phyloP scores from a whole-genome alignment of 2,113 vertebrate species.

The Casuarius casuarius region DNA sequence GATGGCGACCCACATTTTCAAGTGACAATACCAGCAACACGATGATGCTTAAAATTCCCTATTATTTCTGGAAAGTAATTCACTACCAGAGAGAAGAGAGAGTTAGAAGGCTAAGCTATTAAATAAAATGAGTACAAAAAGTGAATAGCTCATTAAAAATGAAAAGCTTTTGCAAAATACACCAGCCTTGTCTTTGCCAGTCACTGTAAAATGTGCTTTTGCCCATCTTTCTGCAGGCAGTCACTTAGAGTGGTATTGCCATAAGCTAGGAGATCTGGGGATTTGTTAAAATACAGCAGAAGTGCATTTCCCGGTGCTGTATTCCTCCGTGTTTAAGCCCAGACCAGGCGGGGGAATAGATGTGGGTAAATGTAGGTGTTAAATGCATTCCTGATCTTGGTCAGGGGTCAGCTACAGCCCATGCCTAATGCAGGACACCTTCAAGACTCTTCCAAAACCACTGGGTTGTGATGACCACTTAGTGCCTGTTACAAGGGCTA shows the following conservation, averaged over 20 bases:
- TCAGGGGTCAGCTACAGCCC: not conserved
- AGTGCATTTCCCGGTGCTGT: not conserved
- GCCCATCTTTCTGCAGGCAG: rapidly evolving
- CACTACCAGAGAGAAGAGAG: not conserved
- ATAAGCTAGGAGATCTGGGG: not conserved
- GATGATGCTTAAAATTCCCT: conserved; percentile 52
- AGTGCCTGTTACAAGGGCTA: not conserved
- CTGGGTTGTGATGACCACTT: not conserved
- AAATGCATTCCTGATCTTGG: not conserved
- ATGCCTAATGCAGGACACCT: not conserved
- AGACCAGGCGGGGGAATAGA: not conserved
- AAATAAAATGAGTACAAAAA: conserved; percentile 54
- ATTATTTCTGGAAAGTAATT: conserved; percentile 67
- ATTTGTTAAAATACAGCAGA: not conserved
- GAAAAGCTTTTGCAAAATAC: conserved; percentile 45
- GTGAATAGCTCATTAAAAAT: conserved; percentile 59
- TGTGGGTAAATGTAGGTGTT: not conserved
- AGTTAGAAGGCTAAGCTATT: conserved; percentile 44
- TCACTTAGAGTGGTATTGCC: not conserved
- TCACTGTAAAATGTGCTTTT: not conserved
- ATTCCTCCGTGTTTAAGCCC: not conserved
- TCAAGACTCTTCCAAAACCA: not conserved
- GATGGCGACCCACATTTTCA: conserved; percentile 56
- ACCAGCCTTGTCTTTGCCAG: not conserved
- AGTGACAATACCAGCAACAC: conserved; percentile 50